Evolutionary conservation across 2,888 invertebrate genomes (phyloP), one percentile per base, ranked within the genome.

Genomic region (Andrena camellia): DNA sequence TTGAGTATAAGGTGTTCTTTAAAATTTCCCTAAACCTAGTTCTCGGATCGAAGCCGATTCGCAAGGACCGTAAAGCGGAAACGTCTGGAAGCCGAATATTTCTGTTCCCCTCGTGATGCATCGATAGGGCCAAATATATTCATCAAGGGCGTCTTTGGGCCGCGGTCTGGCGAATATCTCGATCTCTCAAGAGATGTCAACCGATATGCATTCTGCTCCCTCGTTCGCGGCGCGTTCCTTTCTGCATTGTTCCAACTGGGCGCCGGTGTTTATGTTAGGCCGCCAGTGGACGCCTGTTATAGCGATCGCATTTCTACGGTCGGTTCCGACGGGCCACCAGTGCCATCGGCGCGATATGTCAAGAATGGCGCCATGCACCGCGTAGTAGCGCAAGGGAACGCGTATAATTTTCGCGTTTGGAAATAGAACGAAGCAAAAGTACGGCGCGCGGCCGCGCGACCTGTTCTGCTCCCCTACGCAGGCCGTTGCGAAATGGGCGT

Each of bases 401-500:
- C 77, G 82, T 89, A 86, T 89, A 87, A 90, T 90, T 90, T 85
- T 90, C 87, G 78, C 68, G 85, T 85, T 89, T 89, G 80, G 84
- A 90, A 90, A 90, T 89, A 89, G 88, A 89, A 86, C 79, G 86
- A 83, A 87, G 86, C 83, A 84, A 88, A 88, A 83, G 81, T 83
- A 81, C 63, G 42, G 73, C 52, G 82, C 59, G 62, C 50, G 74
- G 42, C 67, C 75, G 70, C 73, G 35, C 75, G 77, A 76, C 73
- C 62, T 66, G 72, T 81, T 59, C 70, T 20, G 63, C 50, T 64
- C 67, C 68, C 59, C 63, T 62, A 48, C 80, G 67, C 71, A 20
- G 52, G 6, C 74, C 66, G 60, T 83, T 83, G 77, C 81, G 76
- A 81, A 81, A 81, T 72, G 52, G 48, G 42, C 57, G 54, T 68